phyloP scores from a whole-genome alignment of 2,113 vertebrate species.

The Fregetta grallaria region DNA sequence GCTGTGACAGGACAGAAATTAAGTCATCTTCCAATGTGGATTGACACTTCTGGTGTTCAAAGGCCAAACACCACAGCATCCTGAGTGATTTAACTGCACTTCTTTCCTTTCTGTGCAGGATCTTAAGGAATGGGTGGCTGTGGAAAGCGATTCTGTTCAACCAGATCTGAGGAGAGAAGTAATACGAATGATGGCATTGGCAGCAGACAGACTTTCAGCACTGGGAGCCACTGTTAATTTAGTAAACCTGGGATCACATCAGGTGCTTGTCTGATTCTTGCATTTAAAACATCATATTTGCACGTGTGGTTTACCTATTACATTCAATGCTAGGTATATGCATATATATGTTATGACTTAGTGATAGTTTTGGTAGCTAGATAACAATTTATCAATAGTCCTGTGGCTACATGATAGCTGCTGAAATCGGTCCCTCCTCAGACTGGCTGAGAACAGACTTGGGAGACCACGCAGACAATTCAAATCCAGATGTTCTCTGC shows the following conservation, averaged over 20 bases:
- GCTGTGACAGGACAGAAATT: not conserved
- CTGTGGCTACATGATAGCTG: not conserved
- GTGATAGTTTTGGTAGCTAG: not conserved
- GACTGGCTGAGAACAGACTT: not conserved
- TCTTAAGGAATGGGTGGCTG: conserved; percentile 85
- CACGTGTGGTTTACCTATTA: not conserved
- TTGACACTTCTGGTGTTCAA: not conserved
- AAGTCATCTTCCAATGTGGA: not conserved
- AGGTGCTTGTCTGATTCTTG: conserved; percentile 68
- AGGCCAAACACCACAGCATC: not conserved
- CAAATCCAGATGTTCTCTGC: not conserved
- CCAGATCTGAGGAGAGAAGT: conserved; percentile 75
- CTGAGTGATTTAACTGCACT: not conserved
- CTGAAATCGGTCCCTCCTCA: not conserved
- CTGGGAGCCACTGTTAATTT: conserved; percentile 80
- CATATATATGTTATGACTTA: not conserved
- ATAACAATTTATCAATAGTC: not conserved
- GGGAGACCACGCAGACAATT: not conserved
- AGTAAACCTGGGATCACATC: conserved; percentile 77
- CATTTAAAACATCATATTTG: not conserved
- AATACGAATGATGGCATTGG: conserved; percentile 78
- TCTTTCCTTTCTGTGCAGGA: conserved; percentile 58
- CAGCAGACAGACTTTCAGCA: conserved; percentile 72
- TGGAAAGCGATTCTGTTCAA: conserved; percentile 87
- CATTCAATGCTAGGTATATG: not conserved